Percentiles rank a stretch among this genome's conserved stretches.
Evolutionary conservation across 2,797 vertebrate genomes (phyloP).

Genomic region (Macropus fuliginosus): DNA sequence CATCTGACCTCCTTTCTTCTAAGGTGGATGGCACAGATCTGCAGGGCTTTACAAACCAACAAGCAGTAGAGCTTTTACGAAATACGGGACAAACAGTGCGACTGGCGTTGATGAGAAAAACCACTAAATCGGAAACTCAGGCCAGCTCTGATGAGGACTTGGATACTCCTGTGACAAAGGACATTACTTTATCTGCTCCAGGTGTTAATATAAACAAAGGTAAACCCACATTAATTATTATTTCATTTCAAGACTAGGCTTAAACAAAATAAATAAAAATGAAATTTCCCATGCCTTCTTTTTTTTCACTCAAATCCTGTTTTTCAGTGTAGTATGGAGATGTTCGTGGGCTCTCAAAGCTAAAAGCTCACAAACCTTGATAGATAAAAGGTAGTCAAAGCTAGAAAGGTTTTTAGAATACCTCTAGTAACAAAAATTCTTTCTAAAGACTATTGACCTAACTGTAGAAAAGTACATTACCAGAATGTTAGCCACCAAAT

Average conservation of each 20-base stretch:
- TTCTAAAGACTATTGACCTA: background rate
- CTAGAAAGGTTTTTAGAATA: background rate
- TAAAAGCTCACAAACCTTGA: background rate
- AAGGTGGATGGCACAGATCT: constrained; percentile 98
- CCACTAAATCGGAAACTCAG: constrained; percentile 88
- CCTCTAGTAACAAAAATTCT: background rate
- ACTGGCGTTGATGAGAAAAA: constrained; percentile 92
- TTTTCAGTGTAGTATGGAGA: no score
- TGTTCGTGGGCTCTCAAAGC: background rate
- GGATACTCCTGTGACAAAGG: constrained; percentile 78
- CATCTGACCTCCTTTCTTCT: constrained; percentile 29
- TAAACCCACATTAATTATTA: constrained; percentile 71
- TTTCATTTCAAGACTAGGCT: constrained; percentile 29
- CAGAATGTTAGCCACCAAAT: background rate
- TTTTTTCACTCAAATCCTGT: background rate
- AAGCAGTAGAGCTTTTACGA: constrained; percentile 95
- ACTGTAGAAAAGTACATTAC: background rate
- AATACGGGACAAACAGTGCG: constrained; percentile 94
- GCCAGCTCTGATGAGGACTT: constrained; percentile 78
- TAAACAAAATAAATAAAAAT: background rate
- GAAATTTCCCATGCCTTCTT: background rate
- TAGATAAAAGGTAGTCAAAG: background rate
- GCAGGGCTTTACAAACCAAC: constrained; percentile 97
- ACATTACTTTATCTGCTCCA: constrained; percentile 73
- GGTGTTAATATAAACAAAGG: constrained; percentile 78